phyloP scores from a whole-genome alignment of 2,113 vertebrate species.

The Tautogolabrus adspersus region DNA sequence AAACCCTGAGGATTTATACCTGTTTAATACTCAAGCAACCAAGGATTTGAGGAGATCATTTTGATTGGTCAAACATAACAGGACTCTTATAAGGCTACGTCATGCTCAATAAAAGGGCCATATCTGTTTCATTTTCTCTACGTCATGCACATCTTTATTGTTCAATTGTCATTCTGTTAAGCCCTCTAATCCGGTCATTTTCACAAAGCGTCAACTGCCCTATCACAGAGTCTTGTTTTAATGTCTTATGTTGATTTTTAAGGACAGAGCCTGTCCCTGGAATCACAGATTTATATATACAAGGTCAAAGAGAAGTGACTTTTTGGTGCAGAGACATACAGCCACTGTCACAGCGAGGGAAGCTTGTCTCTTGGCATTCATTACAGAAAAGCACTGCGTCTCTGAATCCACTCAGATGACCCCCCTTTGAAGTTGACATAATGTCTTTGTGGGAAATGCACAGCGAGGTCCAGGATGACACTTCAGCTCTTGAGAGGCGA shows the following conservation, averaged over 20 bases:
- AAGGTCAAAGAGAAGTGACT: constrained; percentile 35
- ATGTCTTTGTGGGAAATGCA: constrained; percentile 57
- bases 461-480: constrained; percentile 44
- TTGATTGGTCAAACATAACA: not conserved
- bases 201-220: not conserved
- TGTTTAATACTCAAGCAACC: not conserved
- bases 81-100: not conserved
- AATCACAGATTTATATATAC: constrained; percentile 20
- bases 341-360: constrained; percentile 24
- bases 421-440: constrained; percentile 43
- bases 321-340: constrained; percentile 35
- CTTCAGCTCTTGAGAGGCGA: constrained; percentile 53
- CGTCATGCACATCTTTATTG: constrained; percentile 10
- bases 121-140: not conserved
- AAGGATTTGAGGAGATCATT: not conserved
- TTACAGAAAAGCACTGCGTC: constrained; percentile 24
- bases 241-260: constrained; percentile 24
- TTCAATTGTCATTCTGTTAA: not conserved
- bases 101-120: not conserved
- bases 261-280: constrained; percentile 19
- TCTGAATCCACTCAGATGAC: constrained; percentile 37
- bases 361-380: constrained; percentile 11
- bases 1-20: not conserved
- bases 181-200: not conserved
- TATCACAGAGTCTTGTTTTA: constrained; percentile 2